These are phyloP conservation scores for Gadopsis marmoratus DNA, from an alignment of 2,797 vertebrate species.

Conservation along the genomic window DNA sequence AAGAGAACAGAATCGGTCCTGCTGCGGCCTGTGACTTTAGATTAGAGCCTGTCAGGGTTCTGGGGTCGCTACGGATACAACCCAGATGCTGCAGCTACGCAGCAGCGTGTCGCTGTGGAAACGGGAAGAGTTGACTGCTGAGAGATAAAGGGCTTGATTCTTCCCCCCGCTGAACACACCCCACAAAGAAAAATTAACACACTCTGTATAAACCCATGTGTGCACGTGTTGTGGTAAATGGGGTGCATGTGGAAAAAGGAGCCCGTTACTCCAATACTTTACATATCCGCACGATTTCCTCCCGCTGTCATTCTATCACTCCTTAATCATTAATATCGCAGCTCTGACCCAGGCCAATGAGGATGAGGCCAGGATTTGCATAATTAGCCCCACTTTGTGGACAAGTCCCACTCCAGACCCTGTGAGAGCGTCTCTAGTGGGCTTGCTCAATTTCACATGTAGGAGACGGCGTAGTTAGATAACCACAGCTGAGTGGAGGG, in stretches of 20 bases:
- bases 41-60: slow-evolving; percentile 70
- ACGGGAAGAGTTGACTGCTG: slow-evolving; percentile 70
- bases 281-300: slow-evolving; percentile 28
- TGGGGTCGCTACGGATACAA: slow-evolving; percentile 70
- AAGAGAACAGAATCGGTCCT: slow-evolving; percentile 29
- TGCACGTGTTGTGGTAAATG: background rate
- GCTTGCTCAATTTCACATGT: slow-evolving; percentile 62
- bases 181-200: slow-evolving; percentile 37
- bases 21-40: slow-evolving; percentile 58
- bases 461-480: slow-evolving; percentile 62
- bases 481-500: slow-evolving; percentile 47
- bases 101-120: slow-evolving; percentile 74
- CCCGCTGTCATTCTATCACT: slow-evolving; percentile 57
- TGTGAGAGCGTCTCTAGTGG: slow-evolving; percentile 70
- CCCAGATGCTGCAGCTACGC: slow-evolving; percentile 63
- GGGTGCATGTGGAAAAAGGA: background rate
- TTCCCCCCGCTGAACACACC: slow-evolving; percentile 66
- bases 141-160: slow-evolving; percentile 75
- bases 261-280: slow-evolving; percentile 42
- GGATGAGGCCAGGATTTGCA: slow-evolving; percentile 78
- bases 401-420: slow-evolving; percentile 78
- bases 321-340: slow-evolving; percentile 74
- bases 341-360: slow-evolving; percentile 73
- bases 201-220: background rate
- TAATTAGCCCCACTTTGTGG: slow-evolving; percentile 79